Percentiles rank a stretch among this genome's conserved stretches.
Conservation (phyloP, 2,797 vertebrate species). For the Octomys mimax region DNA sequence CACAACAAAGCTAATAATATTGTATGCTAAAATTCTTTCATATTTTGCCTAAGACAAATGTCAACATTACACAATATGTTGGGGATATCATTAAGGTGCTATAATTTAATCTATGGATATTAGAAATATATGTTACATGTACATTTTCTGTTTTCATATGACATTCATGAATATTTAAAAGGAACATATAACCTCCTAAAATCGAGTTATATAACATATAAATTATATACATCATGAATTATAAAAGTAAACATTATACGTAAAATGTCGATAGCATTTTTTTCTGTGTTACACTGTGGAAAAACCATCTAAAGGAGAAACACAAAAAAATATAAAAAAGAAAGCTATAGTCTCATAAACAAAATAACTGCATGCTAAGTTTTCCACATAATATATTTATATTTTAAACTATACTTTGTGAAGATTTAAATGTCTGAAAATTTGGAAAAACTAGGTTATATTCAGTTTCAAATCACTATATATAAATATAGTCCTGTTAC, state of each 20-base stretch:
- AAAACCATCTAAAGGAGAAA: not conserved
- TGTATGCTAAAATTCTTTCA: constrained; percentile 26
- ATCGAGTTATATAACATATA: not conserved
- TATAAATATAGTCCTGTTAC: not conserved
- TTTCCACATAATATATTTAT: not conserved
- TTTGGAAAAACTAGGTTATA: not conserved
- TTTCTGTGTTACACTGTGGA: not conserved
- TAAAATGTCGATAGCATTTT: not conserved
- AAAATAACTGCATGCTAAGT: not conserved
- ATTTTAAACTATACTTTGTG: not conserved
- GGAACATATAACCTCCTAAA: not conserved
- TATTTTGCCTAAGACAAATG: not conserved
- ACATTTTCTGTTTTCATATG: constrained; percentile 9
- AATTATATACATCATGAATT: not conserved
- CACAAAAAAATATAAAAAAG: not conserved
- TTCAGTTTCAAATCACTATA: constrained; percentile 21
- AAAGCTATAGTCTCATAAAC: not conserved
- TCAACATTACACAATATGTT: not conserved
- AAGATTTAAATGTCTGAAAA: constrained; percentile 9
- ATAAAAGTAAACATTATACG: not conserved
- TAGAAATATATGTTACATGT: constrained; percentile 44
- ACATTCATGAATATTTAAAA: not conserved
- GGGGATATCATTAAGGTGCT: not conserved
- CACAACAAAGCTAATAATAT: not conserved
- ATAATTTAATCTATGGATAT: not conserved